A percentile compares a stretch with the other conserved stretches of the same genome.
Conservation (phyloP, 64 coral and sea anemone genomes). For the Porites australiensis region DNA sequence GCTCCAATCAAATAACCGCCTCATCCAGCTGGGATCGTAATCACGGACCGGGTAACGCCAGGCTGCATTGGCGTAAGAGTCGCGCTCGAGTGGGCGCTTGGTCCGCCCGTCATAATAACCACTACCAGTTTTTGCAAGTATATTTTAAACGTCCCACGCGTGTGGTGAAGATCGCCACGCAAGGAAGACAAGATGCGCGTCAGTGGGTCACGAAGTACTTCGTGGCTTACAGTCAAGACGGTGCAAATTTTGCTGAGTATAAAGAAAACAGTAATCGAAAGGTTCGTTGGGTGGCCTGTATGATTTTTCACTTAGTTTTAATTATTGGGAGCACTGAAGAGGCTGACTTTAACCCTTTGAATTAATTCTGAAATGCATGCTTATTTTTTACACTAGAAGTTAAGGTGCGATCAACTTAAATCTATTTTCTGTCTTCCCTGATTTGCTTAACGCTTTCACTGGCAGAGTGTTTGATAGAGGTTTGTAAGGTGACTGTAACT, state of each 20-base stretch:
- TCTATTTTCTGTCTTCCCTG: no score
- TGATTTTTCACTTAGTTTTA: no score
- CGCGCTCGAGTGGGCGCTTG: conserved; percentile 66
- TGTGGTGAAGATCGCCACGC: conserved; percentile 71
- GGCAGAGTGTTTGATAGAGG: no score
- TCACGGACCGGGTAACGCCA: conserved; percentile 61
- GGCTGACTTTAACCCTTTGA: no score
- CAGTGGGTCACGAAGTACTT: conserved; percentile 90
- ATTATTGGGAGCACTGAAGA: no score
- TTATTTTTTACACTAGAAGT: no score
- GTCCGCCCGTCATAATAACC: conserved; percentile 79
- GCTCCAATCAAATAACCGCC: conserved; percentile 66
- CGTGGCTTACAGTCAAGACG: conserved; percentile 77
- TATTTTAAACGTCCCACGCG: conserved; percentile 69
- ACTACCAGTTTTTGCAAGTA: conserved; percentile 79
- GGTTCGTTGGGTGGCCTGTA: neutral
- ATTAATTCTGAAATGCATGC: no score
- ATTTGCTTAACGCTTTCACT: no score
- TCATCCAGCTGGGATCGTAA: conserved; percentile 74
- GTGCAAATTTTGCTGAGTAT: conserved; percentile 70
- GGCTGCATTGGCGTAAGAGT: conserved; percentile 62
- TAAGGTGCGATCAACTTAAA: no score
- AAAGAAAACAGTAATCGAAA: conserved; percentile 73
- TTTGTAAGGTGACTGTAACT: no score
- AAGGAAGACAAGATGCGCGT: conserved; percentile 77